A percentile compares a stretch with the other conserved stretches of the same genome.
Conservation (phyloP, 2,888 invertebrate species). For the Dinocampus coccinellae region DNA sequence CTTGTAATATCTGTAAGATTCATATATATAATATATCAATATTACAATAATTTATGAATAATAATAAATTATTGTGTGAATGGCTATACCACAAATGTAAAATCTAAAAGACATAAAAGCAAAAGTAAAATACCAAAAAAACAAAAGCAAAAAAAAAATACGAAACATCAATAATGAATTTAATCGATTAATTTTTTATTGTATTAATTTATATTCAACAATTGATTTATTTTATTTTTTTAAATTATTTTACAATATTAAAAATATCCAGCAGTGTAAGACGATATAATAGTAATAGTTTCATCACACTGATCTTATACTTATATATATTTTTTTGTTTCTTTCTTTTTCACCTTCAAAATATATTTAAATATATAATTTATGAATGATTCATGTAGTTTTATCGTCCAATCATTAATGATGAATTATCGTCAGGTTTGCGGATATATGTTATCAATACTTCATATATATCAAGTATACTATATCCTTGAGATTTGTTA, state of each 20-base stretch:
- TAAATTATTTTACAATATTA: not conserved
- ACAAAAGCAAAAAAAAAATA: not conserved
- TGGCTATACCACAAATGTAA: slow-evolving; percentile 67
- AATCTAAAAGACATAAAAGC: slow-evolving; percentile 60
- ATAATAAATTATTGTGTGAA: slow-evolving; percentile 63
- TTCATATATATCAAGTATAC: slow-evolving; percentile 65
- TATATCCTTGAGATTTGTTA: slow-evolving; percentile 67
- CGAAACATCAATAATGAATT: not conserved
- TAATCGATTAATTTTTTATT: not conserved
- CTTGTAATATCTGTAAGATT: too few relatives aligned
- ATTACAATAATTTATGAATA: slow-evolving; percentile 55
- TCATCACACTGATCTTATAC: not conserved
- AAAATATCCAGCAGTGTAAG: not conserved
- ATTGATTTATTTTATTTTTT: not conserved
- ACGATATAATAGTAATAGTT: not conserved
- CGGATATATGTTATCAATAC: slow-evolving; percentile 59
- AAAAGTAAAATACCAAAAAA: slow-evolving; percentile 52
- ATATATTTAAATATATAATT: not conserved
- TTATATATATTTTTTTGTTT: not conserved
- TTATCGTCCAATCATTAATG: not conserved
- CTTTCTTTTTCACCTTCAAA: not conserved
- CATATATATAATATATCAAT: slow-evolving; percentile 56
- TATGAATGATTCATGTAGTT: not conserved
- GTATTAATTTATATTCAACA: not conserved
- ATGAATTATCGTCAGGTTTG: slow-evolving; percentile 49